phyloP scores from a whole-genome alignment of 2,888 invertebrate species.

The Trissolcus brochymenae region DNA sequence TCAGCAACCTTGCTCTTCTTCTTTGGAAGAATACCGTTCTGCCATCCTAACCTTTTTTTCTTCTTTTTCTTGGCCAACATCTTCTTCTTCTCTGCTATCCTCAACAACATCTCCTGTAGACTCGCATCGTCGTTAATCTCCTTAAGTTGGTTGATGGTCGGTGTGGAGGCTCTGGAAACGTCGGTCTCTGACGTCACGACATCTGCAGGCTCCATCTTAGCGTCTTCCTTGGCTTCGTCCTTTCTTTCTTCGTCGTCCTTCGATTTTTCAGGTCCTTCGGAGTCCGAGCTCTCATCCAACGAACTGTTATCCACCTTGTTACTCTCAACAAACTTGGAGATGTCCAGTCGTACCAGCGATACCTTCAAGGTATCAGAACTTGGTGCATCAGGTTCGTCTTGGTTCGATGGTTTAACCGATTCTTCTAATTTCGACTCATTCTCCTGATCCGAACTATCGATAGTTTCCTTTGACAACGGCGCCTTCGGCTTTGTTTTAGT shows the following conservation, averaged over 20 bases:
- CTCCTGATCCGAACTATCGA: constrained; percentile 66
- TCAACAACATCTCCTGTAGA: constrained; percentile 15
- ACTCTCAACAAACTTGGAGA: constrained; percentile 65
- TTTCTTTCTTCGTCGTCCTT: constrained; percentile 60
- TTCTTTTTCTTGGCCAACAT: constrained; percentile 60
- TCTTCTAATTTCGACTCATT: constrained; percentile 44
- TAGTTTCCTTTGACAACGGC: constrained; percentile 48
- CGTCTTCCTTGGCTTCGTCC: constrained; percentile 19
- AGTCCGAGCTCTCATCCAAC: constrained; percentile 73
- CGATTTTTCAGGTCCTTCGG: constrained; percentile 66
- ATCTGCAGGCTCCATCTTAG: constrained; percentile 14
- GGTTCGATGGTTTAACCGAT: constrained; percentile 7
- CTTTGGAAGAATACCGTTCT: constrained; percentile 67
- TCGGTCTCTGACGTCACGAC: constrained; percentile 65
- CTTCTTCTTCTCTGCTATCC: constrained; percentile 11
- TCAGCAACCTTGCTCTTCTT: constrained; percentile 52
- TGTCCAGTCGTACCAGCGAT: constrained; percentile 68
- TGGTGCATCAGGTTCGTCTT: constrained; percentile 48
- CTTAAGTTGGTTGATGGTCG: constrained; percentile 48
- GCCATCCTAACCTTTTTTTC: constrained; percentile 69
- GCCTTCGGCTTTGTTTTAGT: constrained; percentile 51
- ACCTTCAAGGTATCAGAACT: constrained; percentile 61
- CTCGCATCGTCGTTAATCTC: constrained; percentile 47
- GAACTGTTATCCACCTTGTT: constrained; percentile 69
- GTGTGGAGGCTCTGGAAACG: constrained; percentile 67